These are phyloP conservation scores for Crambe crambe DNA, from an alignment of 37 sponge, comb jelly and placozoan genomes.

Conservation along the genomic window DNA sequence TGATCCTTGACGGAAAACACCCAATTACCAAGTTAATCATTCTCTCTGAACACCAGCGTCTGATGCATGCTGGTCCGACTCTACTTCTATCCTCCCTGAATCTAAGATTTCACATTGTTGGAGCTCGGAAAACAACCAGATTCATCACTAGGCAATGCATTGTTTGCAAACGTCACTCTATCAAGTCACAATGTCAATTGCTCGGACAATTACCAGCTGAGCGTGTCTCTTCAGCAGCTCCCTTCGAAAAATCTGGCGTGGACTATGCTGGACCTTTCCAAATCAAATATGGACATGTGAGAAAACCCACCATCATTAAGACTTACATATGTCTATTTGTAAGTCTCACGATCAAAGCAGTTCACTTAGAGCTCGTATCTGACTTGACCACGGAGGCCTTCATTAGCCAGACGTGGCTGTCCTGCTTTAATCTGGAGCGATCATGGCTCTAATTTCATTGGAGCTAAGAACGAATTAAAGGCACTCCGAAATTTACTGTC, in stretches of 20 bases:
- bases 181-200: slow-evolving; percentile 14
- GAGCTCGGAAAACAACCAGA: not conserved
- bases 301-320: slow-evolving; percentile 17
- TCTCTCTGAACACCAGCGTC: slow-evolving; percentile 11
- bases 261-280: slow-evolving; percentile 62
- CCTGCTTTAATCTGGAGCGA: slow-evolving; percentile 49
- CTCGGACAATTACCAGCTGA: slow-evolving; percentile 33
- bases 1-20: slow-evolving; percentile 27
- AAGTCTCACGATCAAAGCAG: slow-evolving; percentile 36
- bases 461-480: too few relatives aligned
- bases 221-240: slow-evolving; percentile 24
- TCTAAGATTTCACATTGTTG: slow-evolving; percentile 8
- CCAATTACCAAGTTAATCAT: slow-evolving; percentile 27
- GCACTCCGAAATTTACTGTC: not conserved
- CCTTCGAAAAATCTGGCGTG: slow-evolving; percentile 38
- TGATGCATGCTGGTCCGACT: slow-evolving; percentile 45
- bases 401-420: slow-evolving; percentile 31
- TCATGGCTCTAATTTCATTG: slow-evolving; percentile 50
- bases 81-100: slow-evolving; percentile 11
- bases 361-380: slow-evolving; percentile 45
- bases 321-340: too few relatives aligned
- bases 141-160: slow-evolving; percentile 11
- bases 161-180: slow-evolving; percentile 25
- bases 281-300: slow-evolving; percentile 13
- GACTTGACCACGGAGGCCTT: slow-evolving; percentile 37